Percentiles rank a stretch among this genome's conserved stretches.
Evolutionary conservation across 1,140 invertebrate genomes (phyloP).

Genomic region (Papilio polyxenes): DNA sequence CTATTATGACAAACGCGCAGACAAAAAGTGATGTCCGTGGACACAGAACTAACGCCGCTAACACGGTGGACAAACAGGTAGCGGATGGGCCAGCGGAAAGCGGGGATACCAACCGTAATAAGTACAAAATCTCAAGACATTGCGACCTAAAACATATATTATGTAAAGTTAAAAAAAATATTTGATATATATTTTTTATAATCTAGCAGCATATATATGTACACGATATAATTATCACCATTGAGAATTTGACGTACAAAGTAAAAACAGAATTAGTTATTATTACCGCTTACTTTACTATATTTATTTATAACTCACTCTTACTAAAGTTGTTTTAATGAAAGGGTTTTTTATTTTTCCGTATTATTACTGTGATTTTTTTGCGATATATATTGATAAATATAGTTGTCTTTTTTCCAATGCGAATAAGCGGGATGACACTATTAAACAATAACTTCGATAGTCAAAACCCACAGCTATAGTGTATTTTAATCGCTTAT

Average conservation of each 20-base stretch:
- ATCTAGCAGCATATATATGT: no score
- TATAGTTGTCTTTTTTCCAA: no score
- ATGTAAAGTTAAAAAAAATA: no score
- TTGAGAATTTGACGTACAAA: no score
- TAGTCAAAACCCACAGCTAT: not conserved
- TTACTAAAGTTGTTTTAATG: not conserved
- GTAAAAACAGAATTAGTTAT: no score
- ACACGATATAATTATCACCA: no score
- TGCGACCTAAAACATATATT: not conserved
- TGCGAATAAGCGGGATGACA: no score
- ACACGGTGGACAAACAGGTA: slow-evolving; percentile 27
- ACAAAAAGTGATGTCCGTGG: slow-evolving; percentile 57
- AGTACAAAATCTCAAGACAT: not conserved
- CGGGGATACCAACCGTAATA: not conserved
- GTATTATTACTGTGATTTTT: not conserved
- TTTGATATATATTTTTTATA: no score
- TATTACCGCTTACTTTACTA: no score
- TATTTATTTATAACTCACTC: not conserved
- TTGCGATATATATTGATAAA: no score
- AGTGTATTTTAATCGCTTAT: slow-evolving; percentile 35
- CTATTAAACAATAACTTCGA: not conserved
- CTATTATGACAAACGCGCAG: slow-evolving; percentile 62
- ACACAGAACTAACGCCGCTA: slow-evolving; percentile 41
- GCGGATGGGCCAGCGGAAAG: slow-evolving; percentile 11
- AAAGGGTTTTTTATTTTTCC: not conserved